phyloP scores from a whole-genome alignment of 1,140 invertebrate species.

The Onthophagus taurus region DNA sequence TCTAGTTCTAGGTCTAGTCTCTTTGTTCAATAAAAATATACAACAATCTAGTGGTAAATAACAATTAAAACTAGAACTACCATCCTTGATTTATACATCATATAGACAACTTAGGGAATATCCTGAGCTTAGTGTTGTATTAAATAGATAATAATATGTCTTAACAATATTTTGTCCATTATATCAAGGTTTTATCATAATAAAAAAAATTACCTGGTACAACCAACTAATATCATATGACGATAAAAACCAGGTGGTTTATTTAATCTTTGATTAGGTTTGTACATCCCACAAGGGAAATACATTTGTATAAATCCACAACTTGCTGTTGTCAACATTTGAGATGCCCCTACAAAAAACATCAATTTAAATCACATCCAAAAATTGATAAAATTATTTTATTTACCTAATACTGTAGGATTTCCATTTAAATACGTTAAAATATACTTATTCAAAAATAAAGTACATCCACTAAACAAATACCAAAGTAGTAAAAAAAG shows the following conservation, averaged over 20 bases:
- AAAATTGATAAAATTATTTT: conserved; percentile 14
- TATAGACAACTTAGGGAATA: too few relatives aligned
- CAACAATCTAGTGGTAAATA: too few relatives aligned
- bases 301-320: conserved; percentile 72
- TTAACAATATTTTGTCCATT: too few relatives aligned
- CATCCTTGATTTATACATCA: too few relatives aligned
- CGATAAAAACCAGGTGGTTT: conserved; percentile 63
- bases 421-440: conserved; percentile 68
- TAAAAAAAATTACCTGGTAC: conserved; percentile 53
- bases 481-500: conserved; percentile 67
- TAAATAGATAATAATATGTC: too few relatives aligned
- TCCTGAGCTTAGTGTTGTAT: too few relatives aligned
- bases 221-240: conserved; percentile 69
- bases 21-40: too few relatives aligned
- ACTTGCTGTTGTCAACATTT: conserved; percentile 69
- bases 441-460: conserved; percentile 81
- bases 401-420: conserved; percentile 65
- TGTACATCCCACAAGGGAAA: conserved; percentile 65
- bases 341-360: conserved; percentile 49
- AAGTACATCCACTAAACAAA: conserved; percentile 66
- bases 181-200: too few relatives aligned
- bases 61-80: too few relatives aligned
- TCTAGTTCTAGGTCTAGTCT: too few relatives aligned
- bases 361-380: conserved; percentile 6
- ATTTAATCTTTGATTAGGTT: conserved; percentile 47